Conservation (phyloP, 2,888 invertebrate species). For the Nephrocerus scutellatus region DNA sequence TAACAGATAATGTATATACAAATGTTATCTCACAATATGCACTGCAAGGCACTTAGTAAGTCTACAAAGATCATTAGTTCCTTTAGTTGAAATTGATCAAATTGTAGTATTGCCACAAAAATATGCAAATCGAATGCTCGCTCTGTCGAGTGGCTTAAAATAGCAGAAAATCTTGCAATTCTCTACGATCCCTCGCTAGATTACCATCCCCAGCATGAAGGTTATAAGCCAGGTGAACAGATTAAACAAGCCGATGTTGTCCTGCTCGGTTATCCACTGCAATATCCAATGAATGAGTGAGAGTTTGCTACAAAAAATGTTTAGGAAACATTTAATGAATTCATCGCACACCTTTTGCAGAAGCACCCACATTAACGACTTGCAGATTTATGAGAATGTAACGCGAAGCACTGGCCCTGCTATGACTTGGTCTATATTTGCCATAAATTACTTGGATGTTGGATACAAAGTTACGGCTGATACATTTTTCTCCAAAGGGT, state of each 20-base stretch:
- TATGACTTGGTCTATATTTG: slow-evolving; percentile 61
- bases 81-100: neutral
- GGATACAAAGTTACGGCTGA: slow-evolving; percentile 47
- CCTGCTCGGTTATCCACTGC: slow-evolving; percentile 53
- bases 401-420: slow-evolving; percentile 54
- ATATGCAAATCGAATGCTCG: slow-evolving; percentile 13
- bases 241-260: slow-evolving; percentile 58
- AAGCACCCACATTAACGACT: slow-evolving; percentile 49
- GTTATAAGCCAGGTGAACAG: slow-evolving; percentile 47
- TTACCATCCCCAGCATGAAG: slow-evolving; percentile 55
- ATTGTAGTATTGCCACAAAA: slow-evolving; percentile 9
- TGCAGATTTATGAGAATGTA: slow-evolving; percentile 52
- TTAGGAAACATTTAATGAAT: neutral
- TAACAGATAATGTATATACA: slow-evolving; percentile 55
- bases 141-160: slow-evolving; percentile 36
- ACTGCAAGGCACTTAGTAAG: slow-evolving; percentile 54
- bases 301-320: neutral
- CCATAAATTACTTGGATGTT: slow-evolving; percentile 51
- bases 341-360: slow-evolving; percentile 20
- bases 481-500: slow-evolving; percentile 51
- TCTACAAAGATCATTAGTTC: slow-evolving; percentile 15
- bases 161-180: slow-evolving; percentile 51
- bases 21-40: slow-evolving; percentile 55
- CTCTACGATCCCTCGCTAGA: slow-evolving; percentile 50
- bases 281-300: slow-evolving; percentile 52